These are phyloP conservation scores for Mactra quadrangularis DNA, from an alignment of 1,140 invertebrate genomes.

Conservation along the genomic window DNA sequence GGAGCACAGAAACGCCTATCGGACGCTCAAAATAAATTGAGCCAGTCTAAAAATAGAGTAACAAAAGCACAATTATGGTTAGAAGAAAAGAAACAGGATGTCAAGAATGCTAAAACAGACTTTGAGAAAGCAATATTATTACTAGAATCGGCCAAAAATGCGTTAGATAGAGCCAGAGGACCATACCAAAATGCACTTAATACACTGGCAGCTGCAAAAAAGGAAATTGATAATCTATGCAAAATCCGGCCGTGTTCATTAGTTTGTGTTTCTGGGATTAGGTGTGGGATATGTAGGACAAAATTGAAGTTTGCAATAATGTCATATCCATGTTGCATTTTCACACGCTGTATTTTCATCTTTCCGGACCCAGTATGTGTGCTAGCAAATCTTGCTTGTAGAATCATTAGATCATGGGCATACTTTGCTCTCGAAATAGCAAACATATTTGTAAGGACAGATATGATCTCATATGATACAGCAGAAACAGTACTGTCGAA, in stretches of 20 bases:
- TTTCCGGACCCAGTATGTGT: slow-evolving; percentile 55
- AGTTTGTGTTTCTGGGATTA: no score
- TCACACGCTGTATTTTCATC: slow-evolving; percentile 59
- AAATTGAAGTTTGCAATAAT: slow-evolving; percentile 45
- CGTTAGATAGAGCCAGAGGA: slow-evolving; percentile 50
- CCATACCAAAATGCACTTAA: slow-evolving; percentile 45
- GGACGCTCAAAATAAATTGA: slow-evolving; percentile 8
- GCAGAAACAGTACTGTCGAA: slow-evolving; percentile 49
- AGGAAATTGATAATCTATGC: slow-evolving; percentile 60
- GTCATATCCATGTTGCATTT: no score
- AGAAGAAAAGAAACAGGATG: slow-evolving; percentile 21
- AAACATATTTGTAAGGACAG: slow-evolving; percentile 50
- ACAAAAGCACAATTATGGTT: slow-evolving; percentile 44
- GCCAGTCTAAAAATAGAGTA: background rate
- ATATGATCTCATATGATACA: slow-evolving; percentile 57
- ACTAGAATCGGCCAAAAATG: slow-evolving; percentile 49
- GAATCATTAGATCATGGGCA: slow-evolving; percentile 30
- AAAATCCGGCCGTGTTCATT: slow-evolving; percentile 35
- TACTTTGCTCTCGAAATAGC: slow-evolving; percentile 57
- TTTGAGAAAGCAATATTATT: slow-evolving; percentile 53
- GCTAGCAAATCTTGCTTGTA: slow-evolving; percentile 44
- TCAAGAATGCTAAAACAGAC: slow-evolving; percentile 22
- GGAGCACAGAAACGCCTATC: slow-evolving; percentile 22
- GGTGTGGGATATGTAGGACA: slow-evolving; percentile 56
- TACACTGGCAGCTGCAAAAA: slow-evolving; percentile 49